These are phyloP conservation scores for Harpegnathos saltator DNA, from an alignment of 1,140 invertebrate species.

Conservation along the genomic window DNA sequence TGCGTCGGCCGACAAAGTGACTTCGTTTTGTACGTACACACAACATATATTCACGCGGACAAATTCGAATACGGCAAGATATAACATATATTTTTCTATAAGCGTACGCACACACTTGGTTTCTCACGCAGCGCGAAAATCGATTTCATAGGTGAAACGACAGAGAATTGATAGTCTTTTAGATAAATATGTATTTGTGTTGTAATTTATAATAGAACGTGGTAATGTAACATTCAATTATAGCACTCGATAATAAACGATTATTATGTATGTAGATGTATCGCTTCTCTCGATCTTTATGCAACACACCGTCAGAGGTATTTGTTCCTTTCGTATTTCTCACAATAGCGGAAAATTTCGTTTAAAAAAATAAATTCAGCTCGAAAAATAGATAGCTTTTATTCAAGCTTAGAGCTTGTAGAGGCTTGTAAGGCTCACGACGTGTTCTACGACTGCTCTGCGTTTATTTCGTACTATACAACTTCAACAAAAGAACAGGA, in stretches of 20 bases:
- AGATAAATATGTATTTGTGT: conserved; percentile 71
- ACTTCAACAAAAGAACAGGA: conserved; percentile 29
- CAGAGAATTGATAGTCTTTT: conserved; percentile 55
- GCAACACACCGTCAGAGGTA: background rate
- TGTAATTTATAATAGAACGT: conserved; percentile 79
- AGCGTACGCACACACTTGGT: conserved; percentile 73
- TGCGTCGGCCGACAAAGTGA: conserved; percentile 25
- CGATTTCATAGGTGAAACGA: conserved; percentile 62
- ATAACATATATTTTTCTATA: conserved; percentile 81
- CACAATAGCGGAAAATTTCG: background rate
- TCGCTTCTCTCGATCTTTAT: conserved; percentile 42
- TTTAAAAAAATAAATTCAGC: conserved; percentile 9
- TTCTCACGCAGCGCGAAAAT: conserved; percentile 70
- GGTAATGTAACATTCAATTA: conserved; percentile 75
- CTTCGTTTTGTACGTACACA: conserved; percentile 53
- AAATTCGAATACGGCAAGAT: conserved; percentile 54
- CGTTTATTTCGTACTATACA: conserved; percentile 51
- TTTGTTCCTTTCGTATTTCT: background rate
- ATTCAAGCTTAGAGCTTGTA: conserved; percentile 57
- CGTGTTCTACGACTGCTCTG: conserved; percentile 52
- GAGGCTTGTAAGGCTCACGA: conserved; percentile 44
- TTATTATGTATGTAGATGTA: conserved; percentile 17
- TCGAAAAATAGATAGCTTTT: conserved; percentile 39
- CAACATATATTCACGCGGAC: conserved; percentile 44
- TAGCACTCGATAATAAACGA: conserved; percentile 47